phyloP scores from a whole-genome alignment of 2,797 vertebrate species.

The Dendrocincla tyrannina region DNA sequence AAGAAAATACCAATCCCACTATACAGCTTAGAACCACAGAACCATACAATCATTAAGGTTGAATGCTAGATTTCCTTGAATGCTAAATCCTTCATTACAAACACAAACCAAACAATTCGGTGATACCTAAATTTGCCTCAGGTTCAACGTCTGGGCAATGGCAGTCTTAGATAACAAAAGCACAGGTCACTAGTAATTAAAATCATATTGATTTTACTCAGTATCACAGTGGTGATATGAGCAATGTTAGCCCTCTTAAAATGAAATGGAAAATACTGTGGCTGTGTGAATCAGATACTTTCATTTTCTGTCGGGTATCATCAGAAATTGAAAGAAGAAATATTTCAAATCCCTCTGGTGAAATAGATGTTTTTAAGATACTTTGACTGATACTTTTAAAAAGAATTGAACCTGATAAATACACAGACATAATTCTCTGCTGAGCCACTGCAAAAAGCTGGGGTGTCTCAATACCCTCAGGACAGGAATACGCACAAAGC shows the following conservation, averaged over 20 bases:
- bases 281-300: not conserved
- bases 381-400: not conserved
- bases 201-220: conserved; percentile 26
- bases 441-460: not conserved
- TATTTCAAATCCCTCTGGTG: not conserved
- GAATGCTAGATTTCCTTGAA: not conserved
- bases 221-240: not conserved
- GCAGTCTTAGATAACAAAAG: not conserved
- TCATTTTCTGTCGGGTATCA: not conserved
- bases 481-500: not conserved
- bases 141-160: not conserved
- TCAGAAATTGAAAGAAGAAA: not conserved
- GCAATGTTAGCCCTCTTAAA: not conserved
- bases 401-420: not conserved
- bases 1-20: not conserved
- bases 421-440: not conserved
- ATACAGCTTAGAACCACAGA: no score
- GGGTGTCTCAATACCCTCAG: not conserved
- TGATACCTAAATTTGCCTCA: not conserved
- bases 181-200: not conserved
- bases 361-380: not conserved
- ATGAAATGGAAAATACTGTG: not conserved
- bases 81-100: not conserved
- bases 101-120: not conserved
- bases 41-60: no score